Evolutionary conservation across 2,888 invertebrate species (phyloP), one percentile per base, ranked within the genome.

Genomic region (Sinodicranocentrus sp.): DNA sequence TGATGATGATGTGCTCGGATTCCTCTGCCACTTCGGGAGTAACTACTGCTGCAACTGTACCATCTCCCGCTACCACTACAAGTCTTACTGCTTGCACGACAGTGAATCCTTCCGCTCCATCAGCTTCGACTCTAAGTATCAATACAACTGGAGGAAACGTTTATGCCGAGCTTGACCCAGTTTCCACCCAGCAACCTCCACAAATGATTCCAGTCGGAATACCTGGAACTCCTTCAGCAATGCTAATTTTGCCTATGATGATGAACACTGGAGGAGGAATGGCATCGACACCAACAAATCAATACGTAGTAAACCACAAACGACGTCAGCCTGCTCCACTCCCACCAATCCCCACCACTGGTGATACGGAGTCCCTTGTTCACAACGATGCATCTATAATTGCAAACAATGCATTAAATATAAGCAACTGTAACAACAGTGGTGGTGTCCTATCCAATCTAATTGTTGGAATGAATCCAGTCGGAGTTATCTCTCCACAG

Each of bases 1-100:
- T 75, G 75, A 82, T 82, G 82, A 82, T 82, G 82, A 70, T 82
- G 82, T 75, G 75, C 28, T 48, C 82, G 33, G 33, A 63, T 17
- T 28, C 63, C 13, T 6, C 19, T 2, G 21, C 63, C 3, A 19
- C 52, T 1, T 2, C 67, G 0, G 57, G 19, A 23, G 82, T 57
- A 21, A 70, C 21, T 61, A 67, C 54, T 26, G 54, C 67, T 26
- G 73, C 73, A 48, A 67, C 80, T 25, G 48, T 25, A 19, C 39
- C 73, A 19, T 33, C 57, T 1, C 17, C 25, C 0, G 39, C 75
- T 10, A 33, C 75, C 54, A 75, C 75, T 15, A 67, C 73, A 21
- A 82, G 82, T 21, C 26, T 82, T 19, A 54, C 82, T 33, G 72
- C 80, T 39, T 73, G 57, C n/a, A 33, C 67, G 19, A 44, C 43